phyloP scores from a whole-genome alignment of 2,797 vertebrate genomes.

The Spinus pinus region DNA sequence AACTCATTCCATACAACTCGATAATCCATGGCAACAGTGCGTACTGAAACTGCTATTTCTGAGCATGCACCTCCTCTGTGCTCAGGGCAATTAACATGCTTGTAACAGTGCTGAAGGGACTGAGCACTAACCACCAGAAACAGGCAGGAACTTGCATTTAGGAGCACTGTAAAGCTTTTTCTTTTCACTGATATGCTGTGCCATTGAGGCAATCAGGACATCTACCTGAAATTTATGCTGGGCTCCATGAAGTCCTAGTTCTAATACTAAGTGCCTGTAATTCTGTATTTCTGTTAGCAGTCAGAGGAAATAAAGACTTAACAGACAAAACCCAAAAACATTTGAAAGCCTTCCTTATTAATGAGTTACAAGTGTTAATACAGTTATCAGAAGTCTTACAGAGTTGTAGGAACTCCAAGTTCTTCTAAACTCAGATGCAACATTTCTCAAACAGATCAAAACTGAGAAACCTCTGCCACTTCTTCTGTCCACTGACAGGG shows the following conservation, averaged over 20 bases:
- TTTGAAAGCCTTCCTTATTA: neutral
- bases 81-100: neutral
- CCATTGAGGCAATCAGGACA: neutral
- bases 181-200: neutral
- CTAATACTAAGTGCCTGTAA: neutral
- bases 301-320: neutral
- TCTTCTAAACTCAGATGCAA: neutral
- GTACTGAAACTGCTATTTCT: neutral
- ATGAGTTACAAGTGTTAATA: neutral
- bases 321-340: neutral
- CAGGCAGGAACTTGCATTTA: neutral
- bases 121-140: neutral
- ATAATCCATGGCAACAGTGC: neutral
- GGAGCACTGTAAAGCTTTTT: neutral
- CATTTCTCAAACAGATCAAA: neutral
- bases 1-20: neutral
- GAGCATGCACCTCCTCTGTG: neutral
- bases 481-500: fast-evolving
- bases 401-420: neutral
- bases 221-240: neutral
- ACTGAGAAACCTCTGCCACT: neutral
- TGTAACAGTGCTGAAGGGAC: neutral
- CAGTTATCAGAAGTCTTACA: neutral
- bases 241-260: neutral
- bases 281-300: neutral